These are phyloP conservation scores for Acleris emargana DNA, from an alignment of 2,888 invertebrate genomes.

Conservation along the genomic window DNA sequence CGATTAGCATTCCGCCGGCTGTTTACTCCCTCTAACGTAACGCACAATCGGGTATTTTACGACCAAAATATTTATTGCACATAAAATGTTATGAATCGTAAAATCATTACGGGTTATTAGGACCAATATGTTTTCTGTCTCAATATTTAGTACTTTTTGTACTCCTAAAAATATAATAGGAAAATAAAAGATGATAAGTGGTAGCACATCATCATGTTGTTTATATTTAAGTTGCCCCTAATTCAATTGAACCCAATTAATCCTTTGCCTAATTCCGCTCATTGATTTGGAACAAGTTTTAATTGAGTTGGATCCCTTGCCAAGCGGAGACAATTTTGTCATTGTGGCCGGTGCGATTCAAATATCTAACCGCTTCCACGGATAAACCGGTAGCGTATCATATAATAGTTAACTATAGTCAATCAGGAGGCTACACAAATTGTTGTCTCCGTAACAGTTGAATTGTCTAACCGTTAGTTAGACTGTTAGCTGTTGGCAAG, in stretches of 20 bases:
- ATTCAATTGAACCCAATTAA: background rate
- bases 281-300: constrained; percentile 24
- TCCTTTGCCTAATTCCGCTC: background rate
- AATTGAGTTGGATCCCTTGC: constrained; percentile 25
- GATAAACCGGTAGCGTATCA: no score
- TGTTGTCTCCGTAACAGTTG: no score
- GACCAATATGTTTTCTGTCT: no score
- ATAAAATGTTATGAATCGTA: constrained; percentile 55
- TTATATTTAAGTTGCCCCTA: background rate
- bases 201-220: background rate
- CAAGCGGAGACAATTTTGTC: constrained; percentile 33
- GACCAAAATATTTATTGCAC: constrained; percentile 55
- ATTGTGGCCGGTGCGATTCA: constrained; percentile 22
- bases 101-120: constrained; percentile 49
- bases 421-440: no score
- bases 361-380: no score
- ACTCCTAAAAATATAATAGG: no score
- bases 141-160: no score
- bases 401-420: no score
- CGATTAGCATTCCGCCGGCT: constrained; percentile 63
- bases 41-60: constrained; percentile 53
- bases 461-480: no score
- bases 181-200: no score
- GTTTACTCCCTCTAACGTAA: constrained; percentile 40
- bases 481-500: background rate